Evolutionary conservation across 2,888 invertebrate genomes (phyloP), one percentile per base, ranked within the genome.

Genomic region (Aproaerema taeniolella): DNA sequence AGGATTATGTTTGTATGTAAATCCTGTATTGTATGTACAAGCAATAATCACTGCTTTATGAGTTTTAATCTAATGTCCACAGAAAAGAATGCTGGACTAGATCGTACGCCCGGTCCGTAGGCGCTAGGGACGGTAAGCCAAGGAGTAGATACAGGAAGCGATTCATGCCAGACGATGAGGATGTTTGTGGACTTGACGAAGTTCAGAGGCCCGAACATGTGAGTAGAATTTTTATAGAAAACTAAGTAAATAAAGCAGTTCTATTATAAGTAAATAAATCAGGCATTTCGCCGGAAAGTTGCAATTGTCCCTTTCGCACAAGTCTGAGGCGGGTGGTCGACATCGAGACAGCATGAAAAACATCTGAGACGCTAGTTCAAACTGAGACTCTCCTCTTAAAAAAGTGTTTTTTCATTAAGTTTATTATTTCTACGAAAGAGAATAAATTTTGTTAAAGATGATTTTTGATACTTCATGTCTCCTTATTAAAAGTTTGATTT

Each of bases 121-220:
- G 16, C 4, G 54, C 49, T 10, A 52, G 60, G 1, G 76, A 75
- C 45, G 76, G 77, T 1, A 77, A 68, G 42, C 72, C 75, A 1
- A 55, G 74, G 38, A 63, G 70, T 1, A 59, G 54, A 40, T 56
- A 58, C 1, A 50, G 48, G 2, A 62, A 60, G 39, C 71, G 62
- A 42, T 52, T 57, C 45, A 2, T 59, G 1, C 54, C 50, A 16
- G 69, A 71, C 12, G 71, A 78, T 15, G 78, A 75, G 36, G 61
- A 62, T 0, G 46, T 57, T 0, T 83, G 83, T 46, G 82, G 80
- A 0, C 52, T 79, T 1, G 83, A 85, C 42, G 82, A 82, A 32
- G 77, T 81, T 54, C 80, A 79, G 3, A 63, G 46, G 39, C 79
- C 74, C 0, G 76, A 83, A 51, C 77, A 81, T 43, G 85, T 85